Evolutionary conservation across 2,888 invertebrate species (phyloP).

Genomic region (Sinodicranocentrus sp.): DNA sequence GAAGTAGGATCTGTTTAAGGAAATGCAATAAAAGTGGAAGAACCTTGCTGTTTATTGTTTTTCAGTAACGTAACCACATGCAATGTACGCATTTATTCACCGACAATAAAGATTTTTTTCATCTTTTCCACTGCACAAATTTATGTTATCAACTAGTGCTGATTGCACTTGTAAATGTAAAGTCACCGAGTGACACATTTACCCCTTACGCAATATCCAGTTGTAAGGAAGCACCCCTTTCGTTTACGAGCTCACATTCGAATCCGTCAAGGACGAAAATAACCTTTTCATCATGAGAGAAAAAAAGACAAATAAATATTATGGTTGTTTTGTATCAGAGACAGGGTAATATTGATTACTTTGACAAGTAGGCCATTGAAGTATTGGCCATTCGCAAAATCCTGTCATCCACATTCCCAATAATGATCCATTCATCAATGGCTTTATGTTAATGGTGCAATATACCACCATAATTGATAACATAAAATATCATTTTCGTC

Average conservation of each 20-base stretch:
- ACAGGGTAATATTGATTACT: no score
- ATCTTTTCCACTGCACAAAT: no score
- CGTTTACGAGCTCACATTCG: not conserved
- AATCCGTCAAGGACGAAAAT: not conserved
- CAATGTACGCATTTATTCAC: not conserved
- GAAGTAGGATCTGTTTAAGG: conserved; percentile 65
- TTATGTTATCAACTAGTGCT: no score
- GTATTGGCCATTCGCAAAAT: no score
- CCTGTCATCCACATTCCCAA: no score
- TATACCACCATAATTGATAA: conserved; percentile 31
- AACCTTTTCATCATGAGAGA: no score
- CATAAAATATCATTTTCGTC: not conserved
- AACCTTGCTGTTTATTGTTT: conserved; percentile 48
- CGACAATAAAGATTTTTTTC: no score
- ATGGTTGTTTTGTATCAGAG: no score
- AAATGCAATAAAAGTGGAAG: conserved; percentile 63
- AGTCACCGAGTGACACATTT: conserved; percentile 58
- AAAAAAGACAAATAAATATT: no score
- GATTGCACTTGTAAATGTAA: not conserved
- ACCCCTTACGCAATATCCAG: conserved; percentile 4
- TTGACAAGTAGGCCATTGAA: no score
- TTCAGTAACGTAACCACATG: conserved; percentile 18
- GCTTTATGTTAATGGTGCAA: not conserved
- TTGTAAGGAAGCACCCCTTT: not conserved
- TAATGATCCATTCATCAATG: conserved; percentile 18